Percentiles rank a stretch among this genome's conserved stretches.
These are phyloP conservation scores for Enteromius viviparus DNA, from an alignment of 2,797 vertebrate species.

Conservation along the genomic window DNA sequence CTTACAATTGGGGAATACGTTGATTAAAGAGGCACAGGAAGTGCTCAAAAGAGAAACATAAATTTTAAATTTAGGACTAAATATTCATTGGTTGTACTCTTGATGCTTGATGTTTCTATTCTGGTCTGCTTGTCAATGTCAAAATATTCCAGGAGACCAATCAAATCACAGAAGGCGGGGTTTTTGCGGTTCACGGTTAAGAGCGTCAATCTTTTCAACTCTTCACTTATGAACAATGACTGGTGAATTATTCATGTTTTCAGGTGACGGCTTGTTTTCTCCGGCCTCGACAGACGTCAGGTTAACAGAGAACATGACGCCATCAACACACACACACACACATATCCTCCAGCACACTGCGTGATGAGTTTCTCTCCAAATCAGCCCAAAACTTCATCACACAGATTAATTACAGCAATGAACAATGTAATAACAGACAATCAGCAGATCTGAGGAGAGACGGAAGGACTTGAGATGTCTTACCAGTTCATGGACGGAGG, in stretches of 20 bases:
- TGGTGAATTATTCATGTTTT: background rate
- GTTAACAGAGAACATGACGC: background rate
- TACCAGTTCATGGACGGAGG: slow-evolving; percentile 95
- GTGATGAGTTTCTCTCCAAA: background rate
- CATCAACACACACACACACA: background rate
- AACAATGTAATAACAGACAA: background rate
- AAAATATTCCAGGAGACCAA: background rate
- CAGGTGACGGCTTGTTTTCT: background rate
- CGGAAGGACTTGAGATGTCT: slow-evolving; percentile 63
- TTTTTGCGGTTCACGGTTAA: too few species aligned
- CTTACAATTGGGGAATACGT: too few species aligned
- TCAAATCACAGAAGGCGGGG: background rate
- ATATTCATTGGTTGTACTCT: background rate
- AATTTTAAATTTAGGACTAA: background rate
- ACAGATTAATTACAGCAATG: background rate
- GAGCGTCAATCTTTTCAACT: background rate
- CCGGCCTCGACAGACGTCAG: background rate
- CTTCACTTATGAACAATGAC: background rate
- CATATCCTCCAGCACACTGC: background rate
- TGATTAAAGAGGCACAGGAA: background rate
- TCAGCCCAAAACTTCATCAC: background rate
- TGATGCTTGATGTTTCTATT: background rate
- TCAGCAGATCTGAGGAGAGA: background rate
- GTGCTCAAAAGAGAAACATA: background rate
- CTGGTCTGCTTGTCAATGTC: background rate